Conservation (phyloP, 37 sponge, comb jelly and placozoan species). For the Amphimedon queenslandica region DNA sequence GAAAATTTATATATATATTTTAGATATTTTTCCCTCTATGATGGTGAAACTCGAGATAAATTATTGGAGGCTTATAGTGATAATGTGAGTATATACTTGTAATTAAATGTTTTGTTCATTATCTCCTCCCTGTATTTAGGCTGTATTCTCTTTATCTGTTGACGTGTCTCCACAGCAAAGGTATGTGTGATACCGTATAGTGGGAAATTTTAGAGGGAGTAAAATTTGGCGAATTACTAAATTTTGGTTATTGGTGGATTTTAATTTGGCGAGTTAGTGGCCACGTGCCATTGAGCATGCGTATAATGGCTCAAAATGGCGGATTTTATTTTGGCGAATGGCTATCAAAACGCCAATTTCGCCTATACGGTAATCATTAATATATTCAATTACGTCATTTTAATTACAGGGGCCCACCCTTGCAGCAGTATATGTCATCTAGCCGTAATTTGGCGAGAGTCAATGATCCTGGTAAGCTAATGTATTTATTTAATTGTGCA, state of each 20-base stretch:
- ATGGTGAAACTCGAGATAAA: conserved; percentile 45
- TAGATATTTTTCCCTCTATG: conserved; percentile 57
- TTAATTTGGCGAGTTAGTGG: too few relatives aligned
- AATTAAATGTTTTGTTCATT: background rate
- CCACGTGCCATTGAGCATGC: too few relatives aligned
- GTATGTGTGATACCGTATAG: too few relatives aligned
- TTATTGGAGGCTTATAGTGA: conserved; percentile 49
- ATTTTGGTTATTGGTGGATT: too few relatives aligned
- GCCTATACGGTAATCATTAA: too few relatives aligned
- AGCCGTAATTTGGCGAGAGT: conserved; percentile 24
- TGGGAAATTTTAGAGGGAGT: too few relatives aligned
- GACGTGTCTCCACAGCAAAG: background rate
- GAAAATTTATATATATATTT: background rate
- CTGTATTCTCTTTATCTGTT: conserved; percentile 40
- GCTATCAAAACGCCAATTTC: too few relatives aligned
- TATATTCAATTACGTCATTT: too few relatives aligned
- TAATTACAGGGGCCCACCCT: conserved; percentile 25
- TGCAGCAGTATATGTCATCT: conserved; percentile 12
- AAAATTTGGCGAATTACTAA: too few relatives aligned
- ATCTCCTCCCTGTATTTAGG: background rate
- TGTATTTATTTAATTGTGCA: background rate
- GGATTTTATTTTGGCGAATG: too few relatives aligned
- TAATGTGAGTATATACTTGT: conserved; percentile 26
- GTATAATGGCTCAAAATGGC: too few relatives aligned
- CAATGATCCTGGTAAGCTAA: conserved; percentile 38